Conservation (phyloP, 2,888 invertebrate species). For the Cylloceria caligata region DNA sequence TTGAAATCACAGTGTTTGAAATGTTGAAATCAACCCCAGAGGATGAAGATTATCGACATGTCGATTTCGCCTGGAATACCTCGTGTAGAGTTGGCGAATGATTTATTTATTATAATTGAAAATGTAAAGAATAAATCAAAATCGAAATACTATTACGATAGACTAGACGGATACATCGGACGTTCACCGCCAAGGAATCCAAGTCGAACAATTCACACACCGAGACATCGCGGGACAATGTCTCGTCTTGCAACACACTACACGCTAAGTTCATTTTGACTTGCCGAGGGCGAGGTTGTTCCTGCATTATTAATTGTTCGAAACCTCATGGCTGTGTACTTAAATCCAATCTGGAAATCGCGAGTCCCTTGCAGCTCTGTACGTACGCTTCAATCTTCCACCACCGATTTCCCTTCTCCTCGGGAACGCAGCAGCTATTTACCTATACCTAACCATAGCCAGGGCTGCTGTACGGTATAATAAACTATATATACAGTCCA, state of each 20-base stretch:
- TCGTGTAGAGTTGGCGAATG: not conserved
- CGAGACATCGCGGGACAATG: not conserved
- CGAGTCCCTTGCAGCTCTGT: constrained; percentile 38
- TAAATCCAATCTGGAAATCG: constrained; percentile 82
- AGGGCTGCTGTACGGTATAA: not conserved
- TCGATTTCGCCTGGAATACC: no score
- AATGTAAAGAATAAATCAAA: constrained; percentile 2
- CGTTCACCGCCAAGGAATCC: not conserved
- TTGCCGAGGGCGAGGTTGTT: constrained; percentile 73
- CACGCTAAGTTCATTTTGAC: constrained; percentile 31
- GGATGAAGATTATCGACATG: no score
- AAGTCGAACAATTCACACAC: constrained; percentile 4
- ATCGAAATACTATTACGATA: not conserved
- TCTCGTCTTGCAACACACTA: constrained; percentile 21
- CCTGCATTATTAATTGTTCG: constrained; percentile 81
- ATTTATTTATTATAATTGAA: not conserved
- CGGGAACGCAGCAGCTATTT: constrained; percentile 35
- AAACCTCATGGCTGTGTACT: constrained; percentile 82
- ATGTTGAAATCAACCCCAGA: no score
- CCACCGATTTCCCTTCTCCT: constrained; percentile 55
- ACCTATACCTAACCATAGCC: constrained; percentile 28
- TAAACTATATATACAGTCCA: constrained; percentile 9
- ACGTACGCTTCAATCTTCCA: constrained; percentile 58
- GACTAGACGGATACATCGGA: no score
- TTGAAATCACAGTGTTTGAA: no score